Conservation (phyloP, 2,113 vertebrate species). For the Romanogobio albipinnatus region DNA sequence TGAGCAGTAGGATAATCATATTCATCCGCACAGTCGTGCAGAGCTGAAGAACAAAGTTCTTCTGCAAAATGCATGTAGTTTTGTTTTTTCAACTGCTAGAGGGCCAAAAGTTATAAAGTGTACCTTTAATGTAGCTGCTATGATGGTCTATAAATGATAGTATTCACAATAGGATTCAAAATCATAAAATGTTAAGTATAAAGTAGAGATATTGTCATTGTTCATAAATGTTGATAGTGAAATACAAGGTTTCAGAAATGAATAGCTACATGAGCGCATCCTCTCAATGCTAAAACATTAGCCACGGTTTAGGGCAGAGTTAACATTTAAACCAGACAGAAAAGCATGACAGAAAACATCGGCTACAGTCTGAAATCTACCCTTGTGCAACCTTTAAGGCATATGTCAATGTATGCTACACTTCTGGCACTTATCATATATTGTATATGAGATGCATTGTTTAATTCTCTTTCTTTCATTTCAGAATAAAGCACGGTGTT, state of each 20-base stretch:
- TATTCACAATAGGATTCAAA: neutral
- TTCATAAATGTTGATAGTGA: neutral
- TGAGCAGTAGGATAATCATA: too few species aligned
- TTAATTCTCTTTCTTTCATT: slow-evolving; percentile 6
- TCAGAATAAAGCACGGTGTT: neutral
- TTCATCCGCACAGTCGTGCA: too few species aligned
- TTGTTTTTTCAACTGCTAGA: too few species aligned
- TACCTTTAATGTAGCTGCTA: too few species aligned
- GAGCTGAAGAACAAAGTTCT: too few species aligned
- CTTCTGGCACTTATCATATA: neutral
- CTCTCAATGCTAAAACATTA: neutral
- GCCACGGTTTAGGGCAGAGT: neutral
- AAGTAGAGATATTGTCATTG: neutral
- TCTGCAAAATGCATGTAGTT: too few species aligned
- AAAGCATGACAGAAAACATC: slow-evolving; percentile 10
- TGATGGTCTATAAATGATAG: too few species aligned
- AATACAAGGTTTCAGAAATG: neutral
- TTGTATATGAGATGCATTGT: neutral
- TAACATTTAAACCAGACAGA: slow-evolving; percentile 34
- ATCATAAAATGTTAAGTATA: neutral
- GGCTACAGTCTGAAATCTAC: slow-evolving; percentile 24
- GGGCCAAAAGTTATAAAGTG: too few species aligned
- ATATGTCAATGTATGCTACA: too few species aligned
- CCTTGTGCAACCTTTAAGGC: slow-evolving; percentile 16
- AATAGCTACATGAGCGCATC: neutral